These are phyloP conservation scores for Drosophila virilis DNA, from an alignment of 1,140 invertebrate species.

Conservation along the genomic window DNA sequence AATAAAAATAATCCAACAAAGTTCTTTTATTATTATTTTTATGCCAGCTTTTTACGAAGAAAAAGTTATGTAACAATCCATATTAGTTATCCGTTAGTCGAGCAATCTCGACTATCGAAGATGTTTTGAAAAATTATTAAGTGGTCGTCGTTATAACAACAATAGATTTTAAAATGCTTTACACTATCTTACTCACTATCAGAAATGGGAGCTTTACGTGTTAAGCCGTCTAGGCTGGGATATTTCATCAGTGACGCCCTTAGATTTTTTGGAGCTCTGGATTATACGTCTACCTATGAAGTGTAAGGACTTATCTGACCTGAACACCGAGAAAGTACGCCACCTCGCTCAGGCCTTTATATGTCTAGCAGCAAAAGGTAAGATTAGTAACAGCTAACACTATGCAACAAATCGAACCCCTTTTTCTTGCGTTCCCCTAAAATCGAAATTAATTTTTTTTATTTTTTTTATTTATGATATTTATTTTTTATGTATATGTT, in stretches of 20 bases:
- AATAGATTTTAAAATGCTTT: neutral
- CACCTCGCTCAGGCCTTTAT: slow-evolving; percentile 90
- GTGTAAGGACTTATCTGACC: slow-evolving; percentile 69
- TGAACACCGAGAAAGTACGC: slow-evolving; percentile 86
- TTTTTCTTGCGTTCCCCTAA: too few relatives aligned
- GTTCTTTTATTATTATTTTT: too few relatives aligned
- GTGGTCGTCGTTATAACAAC: too few relatives aligned
- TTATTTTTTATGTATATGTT: too few relatives aligned
- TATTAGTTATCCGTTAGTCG: too few relatives aligned
- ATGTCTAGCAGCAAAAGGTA: slow-evolving; percentile 90
- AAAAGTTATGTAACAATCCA: too few relatives aligned
- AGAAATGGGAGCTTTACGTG: slow-evolving; percentile 92
- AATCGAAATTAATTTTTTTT: too few relatives aligned
- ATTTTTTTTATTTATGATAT: too few relatives aligned
- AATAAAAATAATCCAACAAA: too few relatives aligned
- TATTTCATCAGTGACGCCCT: slow-evolving; percentile 90
- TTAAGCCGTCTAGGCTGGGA: slow-evolving; percentile 92
- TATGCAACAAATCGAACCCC: neutral
- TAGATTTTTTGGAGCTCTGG: slow-evolving; percentile 89
- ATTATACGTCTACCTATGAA: slow-evolving; percentile 79
- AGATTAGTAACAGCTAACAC: slow-evolving; percentile 53
- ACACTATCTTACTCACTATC: slow-evolving; percentile 56
- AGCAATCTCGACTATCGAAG: too few relatives aligned
- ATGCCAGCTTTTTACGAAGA: too few relatives aligned
- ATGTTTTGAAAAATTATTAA: too few relatives aligned